phyloP scores from a whole-genome alignment of 1,140 invertebrate species.

The Parasteatoda tepidariorum region DNA sequence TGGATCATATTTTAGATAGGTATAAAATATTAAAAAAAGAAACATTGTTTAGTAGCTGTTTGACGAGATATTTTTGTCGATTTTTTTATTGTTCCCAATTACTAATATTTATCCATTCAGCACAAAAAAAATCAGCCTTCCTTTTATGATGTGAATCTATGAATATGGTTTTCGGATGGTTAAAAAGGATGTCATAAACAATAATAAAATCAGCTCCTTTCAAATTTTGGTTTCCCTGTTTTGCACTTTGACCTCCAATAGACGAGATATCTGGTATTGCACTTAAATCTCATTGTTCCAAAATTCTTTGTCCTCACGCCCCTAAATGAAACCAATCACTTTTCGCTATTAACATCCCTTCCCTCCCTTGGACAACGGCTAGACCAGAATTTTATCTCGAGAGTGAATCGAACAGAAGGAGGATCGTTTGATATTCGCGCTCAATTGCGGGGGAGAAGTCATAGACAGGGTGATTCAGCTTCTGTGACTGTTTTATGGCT shows the following conservation, averaged over 20 bases:
- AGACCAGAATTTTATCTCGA: neutral
- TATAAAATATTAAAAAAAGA: too few species aligned
- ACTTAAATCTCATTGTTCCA: slow-evolving; percentile 14
- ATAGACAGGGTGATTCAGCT: neutral
- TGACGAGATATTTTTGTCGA: too few species aligned
- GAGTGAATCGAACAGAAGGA: neutral
- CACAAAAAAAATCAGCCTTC: too few species aligned
- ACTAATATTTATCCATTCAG: too few species aligned
- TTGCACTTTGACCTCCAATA: slow-evolving; percentile 1
- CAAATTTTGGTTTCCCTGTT: neutral
- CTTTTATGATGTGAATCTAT: too few species aligned
- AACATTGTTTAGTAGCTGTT: too few species aligned
- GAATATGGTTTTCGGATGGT: too few species aligned
- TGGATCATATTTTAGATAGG: too few species aligned
- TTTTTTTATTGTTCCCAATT: too few species aligned
- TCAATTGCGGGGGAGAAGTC: neutral
- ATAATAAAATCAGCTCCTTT: neutral
- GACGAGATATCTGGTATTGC: slow-evolving; percentile 15
- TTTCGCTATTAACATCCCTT: neutral
- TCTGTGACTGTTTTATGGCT: neutral
- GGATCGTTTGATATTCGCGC: neutral
- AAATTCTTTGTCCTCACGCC: slow-evolving; percentile 10
- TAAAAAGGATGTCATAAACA: neutral
- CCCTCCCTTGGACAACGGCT: neutral
- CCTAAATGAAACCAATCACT: slow-evolving; percentile 30